Base-by-base conservation (phyloP, 1,140 invertebrate species). In the Camponotus vicinus region DNA sequence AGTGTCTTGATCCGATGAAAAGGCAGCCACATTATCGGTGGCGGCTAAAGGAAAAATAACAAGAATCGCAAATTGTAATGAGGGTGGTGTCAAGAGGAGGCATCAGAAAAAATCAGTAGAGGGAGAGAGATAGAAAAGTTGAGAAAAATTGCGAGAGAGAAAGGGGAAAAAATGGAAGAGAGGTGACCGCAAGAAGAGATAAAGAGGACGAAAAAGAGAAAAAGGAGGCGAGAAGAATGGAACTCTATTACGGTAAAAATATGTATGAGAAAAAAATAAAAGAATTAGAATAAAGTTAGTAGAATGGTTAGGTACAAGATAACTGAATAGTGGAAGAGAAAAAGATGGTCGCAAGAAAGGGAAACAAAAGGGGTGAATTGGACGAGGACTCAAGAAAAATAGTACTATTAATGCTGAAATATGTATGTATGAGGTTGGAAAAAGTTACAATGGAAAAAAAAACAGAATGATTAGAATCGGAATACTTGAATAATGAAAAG, bases 1-100 rank as follows among this genome's bases (percentile, higher is more conserved):
- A 86, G 85, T 91, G 76, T 88, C 76, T 75, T 76, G 73, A 80
- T 73, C 32, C 71, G 57, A 49, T n/a, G 63, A 27, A 80, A 78
- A 85, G 42, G n/a, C 45, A 67, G 52, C 63, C 61, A 13, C n/a
- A 64, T 69, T 69, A 63, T 52, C 42, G 34, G 7, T 15, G 64
- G 13, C 1, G 21, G 67, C 57, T 27, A 42, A 45, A 40, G 71
- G 1, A 32, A 75, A 88, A 88, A 70, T 67, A 63, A 85, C 73
- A 61, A 79, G 52, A 79, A 73, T 59, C 57, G 86, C 52, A 85
- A 79, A 86, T 87, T 63, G 34, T 66, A 34, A 78, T 66, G 71
- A 49, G 59, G 32, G 21, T 49, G 42, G 57, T 32, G 40, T 59
- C 55, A 34, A 9, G 21, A 21, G 21, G 21, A 80, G 57, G 27